Evolutionary conservation across 2,113 vertebrate genomes (phyloP).

Genomic region (Ailuropoda melanoleuca): DNA sequence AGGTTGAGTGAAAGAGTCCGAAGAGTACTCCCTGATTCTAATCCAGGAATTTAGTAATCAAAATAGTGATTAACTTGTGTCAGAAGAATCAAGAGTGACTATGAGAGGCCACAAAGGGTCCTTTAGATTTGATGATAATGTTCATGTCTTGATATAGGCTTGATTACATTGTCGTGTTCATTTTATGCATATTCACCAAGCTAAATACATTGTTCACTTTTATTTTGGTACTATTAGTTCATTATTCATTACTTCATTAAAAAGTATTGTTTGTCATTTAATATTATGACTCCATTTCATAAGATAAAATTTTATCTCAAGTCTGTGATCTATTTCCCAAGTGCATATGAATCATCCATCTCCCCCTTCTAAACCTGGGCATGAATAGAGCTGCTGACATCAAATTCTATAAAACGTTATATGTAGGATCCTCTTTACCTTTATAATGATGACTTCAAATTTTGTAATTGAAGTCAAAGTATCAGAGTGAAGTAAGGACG

Average conservation of each 20-base stretch:
- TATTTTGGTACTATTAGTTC: background rate
- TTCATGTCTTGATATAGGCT: background rate
- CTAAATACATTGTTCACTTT: background rate
- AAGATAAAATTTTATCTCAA: background rate
- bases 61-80: background rate
- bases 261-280: background rate
- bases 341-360: background rate
- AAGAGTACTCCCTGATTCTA: background rate
- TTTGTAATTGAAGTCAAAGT: background rate
- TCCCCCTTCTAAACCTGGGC: background rate
- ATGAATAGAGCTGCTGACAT: background rate
- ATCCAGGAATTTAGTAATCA: background rate
- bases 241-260: background rate
- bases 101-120: rapidly evolving
- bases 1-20: background rate
- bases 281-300: background rate
- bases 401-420: background rate
- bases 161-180: background rate
- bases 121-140: background rate
- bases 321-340: background rate
- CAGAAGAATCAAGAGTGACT: background rate
- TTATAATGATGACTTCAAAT: background rate
- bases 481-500: background rate
- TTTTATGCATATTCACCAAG: background rate
- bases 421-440: background rate